Conservation (phyloP, 1,140 invertebrate species). For the Ceratina australensis region DNA sequence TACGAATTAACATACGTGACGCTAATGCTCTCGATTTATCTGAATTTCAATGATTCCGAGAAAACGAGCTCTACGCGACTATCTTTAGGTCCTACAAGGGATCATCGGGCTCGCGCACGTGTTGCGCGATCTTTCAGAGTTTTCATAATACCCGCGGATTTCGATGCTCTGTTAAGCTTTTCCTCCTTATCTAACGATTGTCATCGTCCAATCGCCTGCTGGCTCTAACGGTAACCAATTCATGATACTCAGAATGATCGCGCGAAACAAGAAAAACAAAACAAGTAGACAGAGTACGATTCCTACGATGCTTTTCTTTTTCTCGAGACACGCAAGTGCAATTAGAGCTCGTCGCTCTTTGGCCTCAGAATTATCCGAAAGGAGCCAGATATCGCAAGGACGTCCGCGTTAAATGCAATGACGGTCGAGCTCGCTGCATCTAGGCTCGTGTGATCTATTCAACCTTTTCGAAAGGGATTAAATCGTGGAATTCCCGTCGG, state of each 20-base stretch:
- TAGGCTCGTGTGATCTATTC: not conserved
- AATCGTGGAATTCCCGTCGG: conserved; percentile 2
- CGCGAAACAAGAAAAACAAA: not conserved
- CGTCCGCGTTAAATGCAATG: conserved; percentile 9
- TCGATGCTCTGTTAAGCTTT: no score
- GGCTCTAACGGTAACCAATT: not conserved
- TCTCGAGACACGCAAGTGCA: not conserved
- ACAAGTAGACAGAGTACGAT: conserved; percentile 3
- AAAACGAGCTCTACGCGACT: conserved; percentile 16
- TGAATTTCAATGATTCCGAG: conserved; percentile 34
- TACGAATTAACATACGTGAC: conserved; percentile 31
- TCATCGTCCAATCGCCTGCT: not conserved
- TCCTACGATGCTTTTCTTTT: not conserved
- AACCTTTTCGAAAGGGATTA: not conserved
- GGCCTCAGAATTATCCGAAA: conserved; percentile 24
- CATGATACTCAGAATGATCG: not conserved
- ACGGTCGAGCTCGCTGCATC: not conserved
- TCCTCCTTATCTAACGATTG: not conserved
- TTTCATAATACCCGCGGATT: no score
- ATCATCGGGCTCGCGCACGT: not conserved
- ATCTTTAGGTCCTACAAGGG: conserved; percentile 5
- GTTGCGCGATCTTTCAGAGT: not conserved
- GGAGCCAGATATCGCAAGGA: conserved; percentile 11
- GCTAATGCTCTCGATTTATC: conserved; percentile 27
- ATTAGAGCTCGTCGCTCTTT: conserved; percentile 3